Conservation (phyloP, 1,140 invertebrate genomes). For the Stegodyphus mimosarum region DNA sequence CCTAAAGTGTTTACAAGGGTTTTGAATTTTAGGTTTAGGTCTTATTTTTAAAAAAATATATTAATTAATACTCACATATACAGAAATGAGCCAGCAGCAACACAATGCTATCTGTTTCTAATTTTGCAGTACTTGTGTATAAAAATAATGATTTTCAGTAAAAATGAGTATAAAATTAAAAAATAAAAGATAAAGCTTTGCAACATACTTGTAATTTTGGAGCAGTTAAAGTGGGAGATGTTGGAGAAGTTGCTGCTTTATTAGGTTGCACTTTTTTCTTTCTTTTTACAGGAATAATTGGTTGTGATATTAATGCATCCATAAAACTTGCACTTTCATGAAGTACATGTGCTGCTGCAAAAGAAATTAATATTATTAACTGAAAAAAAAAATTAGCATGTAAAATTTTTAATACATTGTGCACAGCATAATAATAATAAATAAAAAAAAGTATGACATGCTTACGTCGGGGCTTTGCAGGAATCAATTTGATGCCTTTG, state of each 20-base stretch:
- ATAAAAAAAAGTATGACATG: conserved; percentile 69
- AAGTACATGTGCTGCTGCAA: conserved; percentile 69
- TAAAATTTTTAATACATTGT: conserved; percentile 71
- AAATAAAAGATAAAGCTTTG: not conserved
- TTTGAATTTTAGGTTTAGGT: no score
- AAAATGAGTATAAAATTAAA: not conserved
- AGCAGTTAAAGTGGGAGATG: conserved; percentile 63
- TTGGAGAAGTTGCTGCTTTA: conserved; percentile 70
- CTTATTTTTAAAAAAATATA: no score
- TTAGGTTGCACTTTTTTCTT: conserved; percentile 77
- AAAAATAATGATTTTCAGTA: not conserved
- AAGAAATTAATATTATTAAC: conserved; percentile 38
- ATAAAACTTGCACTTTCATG: conserved; percentile 93
- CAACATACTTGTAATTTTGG: conserved; percentile 63
- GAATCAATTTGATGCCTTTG: conserved; percentile 85
- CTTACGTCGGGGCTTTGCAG: conserved; percentile 90
- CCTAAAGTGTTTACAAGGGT: no score
- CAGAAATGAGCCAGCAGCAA: no score
- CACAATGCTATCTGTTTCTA: no score
- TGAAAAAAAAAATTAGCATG: not conserved
- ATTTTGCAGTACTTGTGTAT: not conserved
- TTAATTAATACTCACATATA: no score
- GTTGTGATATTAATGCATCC: conserved; percentile 78
- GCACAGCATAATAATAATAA: not conserved
- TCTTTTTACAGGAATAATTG: conserved; percentile 73